Base-by-base conservation (phyloP, 1,140 invertebrate genomes). In the Drosophila ironensis region DNA sequence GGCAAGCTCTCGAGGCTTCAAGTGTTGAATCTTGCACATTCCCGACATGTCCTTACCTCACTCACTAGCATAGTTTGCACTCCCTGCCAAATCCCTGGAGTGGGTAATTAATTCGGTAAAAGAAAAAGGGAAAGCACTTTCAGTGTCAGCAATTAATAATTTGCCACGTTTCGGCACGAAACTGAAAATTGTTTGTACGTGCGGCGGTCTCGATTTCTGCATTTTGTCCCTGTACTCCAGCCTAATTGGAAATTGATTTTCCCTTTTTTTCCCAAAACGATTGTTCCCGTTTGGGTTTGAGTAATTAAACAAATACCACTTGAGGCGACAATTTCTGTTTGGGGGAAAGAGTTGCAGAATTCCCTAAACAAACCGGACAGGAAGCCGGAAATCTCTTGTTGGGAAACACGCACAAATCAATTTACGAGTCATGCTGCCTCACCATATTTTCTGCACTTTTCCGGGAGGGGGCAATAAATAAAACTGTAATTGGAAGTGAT, bases 401-500 rank as follows among this genome's bases (percentile, higher is more conserved):
- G 46, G 6, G 78, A 68, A 86, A 47, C 53, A 72, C 53, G 48
- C 60, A 78, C 75, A 75, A 86, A 86, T 86, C 80, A 86, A 86
- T 86, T 86, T 80, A 1, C 5, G 30, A 33, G 11, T 6, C 41
- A 16, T 19, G 3, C 16, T 17, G 11, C 41, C 30, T 28, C 8
- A 2, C 12, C 30, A 28, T 41, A 38, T 72, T 60, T 52, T 54
- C 19, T 53, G 28, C 57, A 54, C 42, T 64, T 80, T 71, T 74
- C 57, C n/a, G n/a, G n/a, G n/a, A n/a, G 56, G 60, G 48, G 48
- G 78, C 74, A 74, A 75, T 86, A 86, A 86, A 86, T 86, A 84
- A 80, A 44, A 16, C 60, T 56, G 74, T 84, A 86, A 86, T 86
- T 86, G 80, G 81, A 86, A 87, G 67, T 86, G 80, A 86, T 86